Base-by-base conservation (phyloP, 2,888 invertebrate species). In the Drosophila infuscata region DNA sequence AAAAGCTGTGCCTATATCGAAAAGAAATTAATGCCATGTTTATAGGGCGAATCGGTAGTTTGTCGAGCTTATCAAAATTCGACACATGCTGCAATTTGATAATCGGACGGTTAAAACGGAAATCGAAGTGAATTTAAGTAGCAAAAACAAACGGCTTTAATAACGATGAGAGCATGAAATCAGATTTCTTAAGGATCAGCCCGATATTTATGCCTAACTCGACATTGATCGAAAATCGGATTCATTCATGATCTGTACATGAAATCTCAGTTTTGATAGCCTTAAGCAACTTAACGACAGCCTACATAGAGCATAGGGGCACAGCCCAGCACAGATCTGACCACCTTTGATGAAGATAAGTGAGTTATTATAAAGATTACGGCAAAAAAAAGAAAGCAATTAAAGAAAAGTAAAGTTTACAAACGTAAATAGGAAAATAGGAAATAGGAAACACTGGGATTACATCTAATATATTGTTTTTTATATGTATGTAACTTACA, bases 401-500 rank as follows among this genome's bases (percentile, higher is more conserved):
- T n/a, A n/a, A 41, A 2, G n/a, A 41, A 41, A 41, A n/a, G n/a
- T n/a, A 41, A 43, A n/a, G 43, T 43, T 20, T 25, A 15, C 46
- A 8, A 46, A 17, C 3, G 17, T 38, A 25, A 25, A 25, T 25
- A 25, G 25, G 25, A 2, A 25, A 25, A 36, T 17, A 2, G 36
- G 6, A 8, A 8, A 25, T 25, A 3, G 46, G 7, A 46, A 25
- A n/a, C 38, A n/a, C 8, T 8, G 8, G 1, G 3, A 38, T n/a
- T 8, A 38, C 17, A 38, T 17, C 17, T 8, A 41, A 41, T 0
- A 5, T 0, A 12, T 35, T 12, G 12, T 35, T 35, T 5, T 36
- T 36, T 15, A 17, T 36, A 36, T 38, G 7, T 41, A 2, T 4
- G 41, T 15, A 15, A 46, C 46, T 46, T 46, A 96, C 96, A 76